Evolutionary conservation across 2,797 vertebrate genomes (phyloP).

Genomic region (Somateria mollissima): DNA sequence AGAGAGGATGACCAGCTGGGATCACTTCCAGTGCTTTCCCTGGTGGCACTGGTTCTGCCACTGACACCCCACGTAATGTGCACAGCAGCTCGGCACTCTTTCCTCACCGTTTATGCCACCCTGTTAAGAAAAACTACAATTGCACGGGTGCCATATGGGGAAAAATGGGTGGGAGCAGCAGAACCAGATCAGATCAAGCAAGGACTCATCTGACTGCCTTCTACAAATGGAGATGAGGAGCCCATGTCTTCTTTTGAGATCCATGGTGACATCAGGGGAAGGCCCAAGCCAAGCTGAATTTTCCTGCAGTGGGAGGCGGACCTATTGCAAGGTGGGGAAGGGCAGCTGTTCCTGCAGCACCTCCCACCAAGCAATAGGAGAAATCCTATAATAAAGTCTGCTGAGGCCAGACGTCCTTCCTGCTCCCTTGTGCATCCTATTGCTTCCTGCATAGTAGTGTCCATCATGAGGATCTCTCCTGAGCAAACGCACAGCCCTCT

Average conservation of each 20-base stretch:
- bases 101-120: neutral
- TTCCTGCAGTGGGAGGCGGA: neutral
- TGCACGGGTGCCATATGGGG: fast-evolving
- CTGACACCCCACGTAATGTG: fast-evolving
- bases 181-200: neutral
- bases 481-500: neutral
- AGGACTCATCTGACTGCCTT: neutral
- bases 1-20: neutral
- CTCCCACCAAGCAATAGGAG: neutral
- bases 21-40: neutral
- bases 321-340: neutral
- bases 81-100: neutral
- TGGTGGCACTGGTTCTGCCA: neutral
- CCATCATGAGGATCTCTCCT: neutral
- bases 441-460: neutral
- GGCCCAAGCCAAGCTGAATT: neutral
- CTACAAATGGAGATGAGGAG: neutral
- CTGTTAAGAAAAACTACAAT: neutral
- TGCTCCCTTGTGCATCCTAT: neutral
- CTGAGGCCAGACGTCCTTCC: neutral
- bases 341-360: neutral
- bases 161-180: neutral
- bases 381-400: neutral
- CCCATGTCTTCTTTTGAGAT: neutral
- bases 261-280: neutral